Evolutionary conservation across 2,888 invertebrate genomes (phyloP), one percentile per base, ranked within the genome.

Genomic region (Oithona nana): DNA sequence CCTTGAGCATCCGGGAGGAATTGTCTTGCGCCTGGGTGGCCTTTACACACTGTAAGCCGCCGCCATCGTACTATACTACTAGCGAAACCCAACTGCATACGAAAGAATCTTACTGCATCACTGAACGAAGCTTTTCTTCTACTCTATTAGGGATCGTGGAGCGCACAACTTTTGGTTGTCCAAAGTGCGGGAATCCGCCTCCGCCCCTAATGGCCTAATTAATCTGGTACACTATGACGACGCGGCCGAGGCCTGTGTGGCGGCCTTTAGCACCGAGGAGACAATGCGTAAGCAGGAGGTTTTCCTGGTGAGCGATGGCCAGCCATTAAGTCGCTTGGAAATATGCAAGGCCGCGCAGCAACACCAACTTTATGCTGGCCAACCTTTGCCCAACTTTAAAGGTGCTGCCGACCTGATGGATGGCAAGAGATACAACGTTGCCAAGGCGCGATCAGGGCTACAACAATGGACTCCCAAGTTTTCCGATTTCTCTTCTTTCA

Each of bases 201-300:
- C 54, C 2, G 22, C 24, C 26, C 54, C 54, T 26, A 54, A 54
- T 54, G 54, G 54, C 16, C 24, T 54, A 26, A 54, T 54, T 26
- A 54, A 54, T 54, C 54, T 54, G 24, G 26, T 54, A 16, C 54
- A 54, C 26, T 54, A 54, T 24, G 24, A 54, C 22, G 54, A 54
- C 11, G 54, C 54, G 16, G 54, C 54, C 20, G 22, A 24, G 54
- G 22, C 24, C 26, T 20, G 20, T 2, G 26, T 54, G 1, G 16
- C 24, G 16, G 26, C 26, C 24, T 26, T 54, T 2, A 16, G 13
- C 6, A 20, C 3, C 16, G 24, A 54, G 11, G 13, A 24, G 6
- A 6, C 39, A 11, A 6, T 39, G 16, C n/a, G n/a, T n/a, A 20
- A 26, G 3, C 13, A 26, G 16, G 16, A 26, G 26, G 13, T 54